Evolutionary conservation across 2,113 vertebrate genomes (phyloP), one percentile per base, ranked within the genome.

Genomic region (Apteryx mantelli): DNA sequence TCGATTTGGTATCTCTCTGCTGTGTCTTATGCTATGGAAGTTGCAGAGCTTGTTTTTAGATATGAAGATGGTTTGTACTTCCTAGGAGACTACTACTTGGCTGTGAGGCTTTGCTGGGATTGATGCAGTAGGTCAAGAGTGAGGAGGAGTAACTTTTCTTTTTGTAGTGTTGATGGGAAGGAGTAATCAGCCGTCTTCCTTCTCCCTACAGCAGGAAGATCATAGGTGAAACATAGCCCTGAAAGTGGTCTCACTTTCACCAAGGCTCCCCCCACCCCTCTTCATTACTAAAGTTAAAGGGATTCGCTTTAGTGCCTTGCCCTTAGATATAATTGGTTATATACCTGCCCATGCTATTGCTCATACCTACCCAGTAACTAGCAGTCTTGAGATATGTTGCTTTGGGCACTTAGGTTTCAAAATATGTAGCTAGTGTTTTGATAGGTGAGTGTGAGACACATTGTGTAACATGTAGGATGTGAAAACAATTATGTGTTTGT

Each of bases 401-500:
- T 95, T 84, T 92, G 83, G 76, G 69, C 89, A 44, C 34, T 91
- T 88, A n/a, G 6, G 5, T 88, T 95, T 91, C 75, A 92, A 90
- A 90, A 86, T 53, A 85, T 0, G 1, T 44, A 70, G 42, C 44
- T 92, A 21, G 25, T 92, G 46, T 86, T 87, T 94, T 92, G 77
- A 25, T 56, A 61, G 71, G 82, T 76, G 77, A 91, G 69, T 74
- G 86, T 89, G 86, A 96, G 86, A 75, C 0, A 0, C 65, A 42
- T 84, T 90, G 76, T 55, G 55, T 83, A 26, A 93, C 89, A 78
- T 5, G 94, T 87, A 82, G 86, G 81, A 87, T 89, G 84, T 93
- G 95, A 85, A 91, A 87, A 74, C 92, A 91, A 86, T 70, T 63
- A 50, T 44, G 38, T 88, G 48, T 91, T 94, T 95, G 36, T 94